These are phyloP conservation scores for Mimachlamys varia DNA, from an alignment of 2,888 invertebrate species.

Conservation along the genomic window DNA sequence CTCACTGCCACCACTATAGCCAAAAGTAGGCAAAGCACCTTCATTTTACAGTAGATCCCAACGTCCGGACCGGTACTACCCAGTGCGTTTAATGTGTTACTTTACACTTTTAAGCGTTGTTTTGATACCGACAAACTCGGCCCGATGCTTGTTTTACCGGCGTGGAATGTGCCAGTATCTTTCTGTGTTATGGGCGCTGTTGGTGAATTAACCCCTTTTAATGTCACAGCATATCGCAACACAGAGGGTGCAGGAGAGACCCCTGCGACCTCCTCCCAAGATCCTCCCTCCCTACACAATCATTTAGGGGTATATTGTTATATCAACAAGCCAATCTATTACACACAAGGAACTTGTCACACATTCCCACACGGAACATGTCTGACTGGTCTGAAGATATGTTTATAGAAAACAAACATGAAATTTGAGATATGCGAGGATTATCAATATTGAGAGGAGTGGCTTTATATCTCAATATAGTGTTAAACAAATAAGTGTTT, in stretches of 20 bases:
- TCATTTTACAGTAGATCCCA: neutral
- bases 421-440: conserved; percentile 14
- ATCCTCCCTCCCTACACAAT: conserved; percentile 13
- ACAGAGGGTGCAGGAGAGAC: neutral
- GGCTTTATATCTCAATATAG: conserved; percentile 17
- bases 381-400: neutral
- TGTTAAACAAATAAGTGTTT: conserved; percentile 7
- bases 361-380: conserved; percentile 7
- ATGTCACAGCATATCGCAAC: neutral
- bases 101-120: conserved; percentile 33
- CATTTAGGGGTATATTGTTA: conserved; percentile 17
- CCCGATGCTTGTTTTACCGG: conserved; percentile 2
- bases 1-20: conserved; percentile 2
- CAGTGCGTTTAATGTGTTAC: conserved; percentile 19
- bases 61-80: neutral
- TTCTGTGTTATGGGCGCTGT: conserved; percentile 31
- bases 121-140: conserved; percentile 20
- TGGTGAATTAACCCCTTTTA: conserved; percentile 31
- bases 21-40: neutral
- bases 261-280: conserved; percentile 16
- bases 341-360: neutral
- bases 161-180: neutral
- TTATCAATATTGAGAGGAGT: conserved; percentile 26
- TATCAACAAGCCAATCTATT: neutral
- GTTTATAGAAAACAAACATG: conserved; percentile 36